Conservation (phyloP, 2,888 invertebrate genomes). For the Lapara coniferarum region DNA sequence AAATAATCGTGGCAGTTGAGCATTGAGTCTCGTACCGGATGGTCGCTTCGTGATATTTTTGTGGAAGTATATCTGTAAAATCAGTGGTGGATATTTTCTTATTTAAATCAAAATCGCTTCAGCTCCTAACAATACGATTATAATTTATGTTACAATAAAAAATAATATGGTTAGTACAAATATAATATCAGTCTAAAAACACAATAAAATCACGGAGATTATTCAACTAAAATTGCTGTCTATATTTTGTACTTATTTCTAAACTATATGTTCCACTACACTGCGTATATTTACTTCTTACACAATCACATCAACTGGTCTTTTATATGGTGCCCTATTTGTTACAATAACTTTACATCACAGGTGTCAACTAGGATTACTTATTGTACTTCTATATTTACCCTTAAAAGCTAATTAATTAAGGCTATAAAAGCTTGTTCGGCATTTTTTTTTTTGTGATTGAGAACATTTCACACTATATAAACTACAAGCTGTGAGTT, state of each 20-base stretch:
- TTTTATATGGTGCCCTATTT: conserved; percentile 16
- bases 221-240: not conserved
- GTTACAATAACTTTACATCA: conserved; percentile 17
- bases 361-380: conserved; percentile 21
- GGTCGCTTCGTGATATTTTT: too few relatives aligned
- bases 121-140: not conserved
- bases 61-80: too few relatives aligned
- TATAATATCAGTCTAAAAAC: conserved; percentile 3
- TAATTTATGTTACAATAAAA: not conserved
- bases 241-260: conserved; percentile 8
- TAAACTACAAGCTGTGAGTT: not conserved
- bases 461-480: not conserved
- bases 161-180: not conserved
- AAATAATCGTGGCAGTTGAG: too few relatives aligned
- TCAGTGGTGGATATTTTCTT: too few relatives aligned
- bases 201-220: not conserved
- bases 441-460: not conserved
- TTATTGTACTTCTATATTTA: conserved; percentile 12
- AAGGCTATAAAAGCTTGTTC: too few relatives aligned
- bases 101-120: too few relatives aligned
- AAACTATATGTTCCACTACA: not conserved
- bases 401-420: not conserved
- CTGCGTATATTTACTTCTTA: conserved; percentile 1
- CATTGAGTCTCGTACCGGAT: too few relatives aligned
- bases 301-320: conserved; percentile 12